Conservation (phyloP, 2,888 invertebrate species). For the Trissolcus japonicus region DNA sequence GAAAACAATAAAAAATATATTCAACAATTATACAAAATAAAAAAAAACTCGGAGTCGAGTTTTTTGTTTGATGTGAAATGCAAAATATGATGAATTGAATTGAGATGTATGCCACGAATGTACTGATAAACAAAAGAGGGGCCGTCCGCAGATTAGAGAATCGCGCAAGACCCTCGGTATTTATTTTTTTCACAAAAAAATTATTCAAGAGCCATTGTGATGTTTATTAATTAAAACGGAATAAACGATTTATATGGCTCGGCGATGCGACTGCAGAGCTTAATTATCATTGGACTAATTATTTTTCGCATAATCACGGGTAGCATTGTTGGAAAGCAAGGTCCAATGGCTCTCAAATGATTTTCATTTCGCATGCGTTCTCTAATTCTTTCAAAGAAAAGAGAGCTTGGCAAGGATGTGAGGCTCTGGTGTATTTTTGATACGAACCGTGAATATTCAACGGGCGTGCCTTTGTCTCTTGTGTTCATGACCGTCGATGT, state of each 20-base stretch:
- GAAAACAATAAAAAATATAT: too few relatives aligned
- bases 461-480: constrained; percentile 62
- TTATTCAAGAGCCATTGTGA: constrained; percentile 37
- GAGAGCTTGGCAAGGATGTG: constrained; percentile 30
- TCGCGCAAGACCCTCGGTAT: constrained; percentile 11
- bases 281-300: constrained; percentile 47
- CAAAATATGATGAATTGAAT: not conserved
- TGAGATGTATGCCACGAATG: not conserved
- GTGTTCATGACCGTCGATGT: constrained; percentile 52
- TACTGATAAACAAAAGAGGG: constrained; percentile 11
- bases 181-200: constrained; percentile 7
- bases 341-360: constrained; percentile 42
- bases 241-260: constrained; percentile 31
- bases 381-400: constrained; percentile 45
- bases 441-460: constrained; percentile 64
- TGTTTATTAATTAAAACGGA: constrained; percentile 39
- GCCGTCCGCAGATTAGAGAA: constrained; percentile 24
- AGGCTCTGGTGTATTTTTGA: constrained; percentile 39
- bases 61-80: not conserved
- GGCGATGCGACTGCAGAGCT: constrained; percentile 25
- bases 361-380: constrained; percentile 41
- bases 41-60: too few relatives aligned
- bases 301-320: constrained; percentile 43
- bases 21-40: too few relatives aligned
- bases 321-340: constrained; percentile 29